Evolutionary conservation across 2,797 vertebrate genomes (phyloP).

Genomic region (Catharus ustulatus): DNA sequence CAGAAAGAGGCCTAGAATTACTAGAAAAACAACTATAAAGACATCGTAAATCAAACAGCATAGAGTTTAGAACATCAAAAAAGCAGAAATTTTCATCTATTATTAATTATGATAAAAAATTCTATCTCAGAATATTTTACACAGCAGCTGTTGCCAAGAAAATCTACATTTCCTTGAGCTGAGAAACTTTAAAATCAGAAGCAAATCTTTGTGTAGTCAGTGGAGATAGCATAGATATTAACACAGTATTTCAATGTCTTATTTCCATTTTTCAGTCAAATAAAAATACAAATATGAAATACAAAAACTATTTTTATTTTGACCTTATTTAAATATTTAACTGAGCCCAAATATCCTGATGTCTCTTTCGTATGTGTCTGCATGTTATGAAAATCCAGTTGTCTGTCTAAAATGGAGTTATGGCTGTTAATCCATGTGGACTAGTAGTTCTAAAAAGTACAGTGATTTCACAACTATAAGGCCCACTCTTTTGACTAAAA

Average conservation of each 20-base stretch:
- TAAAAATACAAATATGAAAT: slow-evolving; percentile 67
- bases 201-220: slow-evolving; percentile 59
- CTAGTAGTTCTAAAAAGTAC: background rate
- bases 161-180: slow-evolving; percentile 77
- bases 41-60: slow-evolving; percentile 82
- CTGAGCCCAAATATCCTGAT: slow-evolving; percentile 14
- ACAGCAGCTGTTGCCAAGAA: slow-evolving; percentile 76
- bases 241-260: slow-evolving; percentile 52
- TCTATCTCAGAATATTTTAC: slow-evolving; percentile 85
- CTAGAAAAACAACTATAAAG: slow-evolving; percentile 82
- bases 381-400: background rate
- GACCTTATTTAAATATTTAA: slow-evolving; percentile 70
- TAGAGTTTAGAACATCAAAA: slow-evolving; percentile 85
- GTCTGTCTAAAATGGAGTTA: slow-evolving; percentile 6
- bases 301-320: slow-evolving; percentile 67
- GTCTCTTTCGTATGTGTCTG: background rate
- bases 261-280: slow-evolving; percentile 72
- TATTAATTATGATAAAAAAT: slow-evolving; percentile 86
- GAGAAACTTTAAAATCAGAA: slow-evolving; percentile 75
- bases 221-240: slow-evolving; percentile 65
- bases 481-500: too few species aligned
- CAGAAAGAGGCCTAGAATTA: slow-evolving; percentile 73
- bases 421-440: slow-evolving; percentile 4
- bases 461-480: too few species aligned
- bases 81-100: slow-evolving; percentile 83